Base-by-base conservation (phyloP, 2,888 invertebrate species). In the Cactoblastis cactorum region DNA sequence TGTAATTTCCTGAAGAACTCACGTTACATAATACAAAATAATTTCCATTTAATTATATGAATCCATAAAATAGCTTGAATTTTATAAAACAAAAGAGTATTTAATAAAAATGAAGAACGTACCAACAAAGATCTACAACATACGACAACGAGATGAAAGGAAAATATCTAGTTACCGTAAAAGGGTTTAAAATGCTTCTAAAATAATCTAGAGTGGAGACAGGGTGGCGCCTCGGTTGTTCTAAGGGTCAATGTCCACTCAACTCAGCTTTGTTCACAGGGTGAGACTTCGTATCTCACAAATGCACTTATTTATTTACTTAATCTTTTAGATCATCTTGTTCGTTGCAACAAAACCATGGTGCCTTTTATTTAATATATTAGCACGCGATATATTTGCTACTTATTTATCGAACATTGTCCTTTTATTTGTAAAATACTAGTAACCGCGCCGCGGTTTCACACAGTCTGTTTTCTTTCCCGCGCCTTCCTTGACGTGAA, bases 161-260 rank as follows among this genome's bases (percentile, higher is more conserved):
- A 37, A 11, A 28, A 43, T 17, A 43, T 17, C 24, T 43, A 28
- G 43, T 32, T 15, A 43, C 15, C 9, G 8, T 43, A 15, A 15
- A 28, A 32, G 43, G 28, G 32, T 28, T 32, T 17, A 28, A 43
- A 43, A 43, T 28, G 43, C 43, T 43, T 28, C 28, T 43, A 17
- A 43, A 43, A 43, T 32, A 43, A 28, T 28, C 28, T 15, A 43
- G 39, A 14, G 18, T 38, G 38, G 18, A 38, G 43, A 43, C 43
- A 32, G 28, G 28, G 43, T 28, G 43, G 28, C 43, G 17, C 43
- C 43, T 8, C 43, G 43, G 32, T 28, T 9, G 39, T 22, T n/a
- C n/a, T n/a, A 17, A 17, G 43, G 28, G 43, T 43, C 32, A 43
- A 43, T 12, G 43, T 43, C 28, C 43, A 43, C 18, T 11, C 8